phyloP scores from a whole-genome alignment of 2,113 vertebrate genomes.

The Butorides virescens region DNA sequence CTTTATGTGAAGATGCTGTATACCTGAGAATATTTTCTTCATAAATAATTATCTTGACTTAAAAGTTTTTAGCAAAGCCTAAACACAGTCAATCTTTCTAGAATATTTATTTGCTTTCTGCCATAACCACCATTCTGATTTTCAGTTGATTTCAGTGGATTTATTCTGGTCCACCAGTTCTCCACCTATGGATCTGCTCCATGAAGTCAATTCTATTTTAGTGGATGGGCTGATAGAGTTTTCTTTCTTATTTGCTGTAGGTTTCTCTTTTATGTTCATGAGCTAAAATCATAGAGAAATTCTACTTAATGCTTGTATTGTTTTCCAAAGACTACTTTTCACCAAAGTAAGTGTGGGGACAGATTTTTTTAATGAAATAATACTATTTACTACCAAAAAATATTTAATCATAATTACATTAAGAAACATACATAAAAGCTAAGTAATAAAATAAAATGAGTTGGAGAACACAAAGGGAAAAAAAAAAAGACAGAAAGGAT shows the following conservation, averaged over 20 bases:
- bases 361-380: constrained; percentile 59
- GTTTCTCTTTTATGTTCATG: not conserved
- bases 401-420: constrained; percentile 85
- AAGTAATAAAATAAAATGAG: constrained; percentile 83
- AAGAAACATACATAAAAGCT: constrained; percentile 82
- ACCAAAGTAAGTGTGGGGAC: constrained; percentile 18
- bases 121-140: not conserved
- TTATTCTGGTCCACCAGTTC: not conserved
- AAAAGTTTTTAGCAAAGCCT: not conserved
- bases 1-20: not conserved
- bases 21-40: not conserved
- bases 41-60: not conserved
- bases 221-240: not conserved
- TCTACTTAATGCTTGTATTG: constrained; percentile 54
- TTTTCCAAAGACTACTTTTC: constrained; percentile 61
- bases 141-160: not conserved
- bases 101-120: not conserved
- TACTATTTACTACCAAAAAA: constrained; percentile 68
- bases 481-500: constrained; percentile 77
- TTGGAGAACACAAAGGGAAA: constrained; percentile 70
- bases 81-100: not conserved
- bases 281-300: constrained; percentile 59
- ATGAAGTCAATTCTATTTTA: not conserved
- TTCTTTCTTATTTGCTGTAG: constrained; percentile 33
- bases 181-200: not conserved